phyloP scores from a whole-genome alignment of 2,888 invertebrate species.

The Polydrusus cervinus region DNA sequence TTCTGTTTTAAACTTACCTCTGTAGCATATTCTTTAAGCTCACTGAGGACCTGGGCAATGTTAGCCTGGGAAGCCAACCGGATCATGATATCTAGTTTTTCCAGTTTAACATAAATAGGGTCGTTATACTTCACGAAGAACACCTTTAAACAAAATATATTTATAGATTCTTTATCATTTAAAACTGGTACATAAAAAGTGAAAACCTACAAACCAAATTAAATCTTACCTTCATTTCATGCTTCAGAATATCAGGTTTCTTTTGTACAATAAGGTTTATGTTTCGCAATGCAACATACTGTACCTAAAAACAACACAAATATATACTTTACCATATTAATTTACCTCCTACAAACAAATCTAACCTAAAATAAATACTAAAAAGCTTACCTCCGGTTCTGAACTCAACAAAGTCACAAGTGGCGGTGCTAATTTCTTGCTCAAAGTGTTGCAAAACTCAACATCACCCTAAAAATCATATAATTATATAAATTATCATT shows the following conservation, averaged over 20 bases:
- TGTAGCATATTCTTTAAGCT: conserved; percentile 98
- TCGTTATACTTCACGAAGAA: conserved; percentile 96
- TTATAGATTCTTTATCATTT: too few species aligned
- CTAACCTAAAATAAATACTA: neutral
- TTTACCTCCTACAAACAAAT: too few species aligned
- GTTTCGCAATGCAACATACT: conserved; percentile 98
- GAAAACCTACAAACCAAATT: too few species aligned
- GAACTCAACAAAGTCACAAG: conserved; percentile 97
- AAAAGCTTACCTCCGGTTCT: conserved; percentile 87
- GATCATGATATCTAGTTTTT: conserved; percentile 99
- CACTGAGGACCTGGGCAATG: conserved; percentile 97
- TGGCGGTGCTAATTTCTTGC: conserved; percentile 99
- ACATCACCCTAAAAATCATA: conserved; percentile 77
- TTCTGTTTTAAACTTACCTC: conserved; percentile 84
- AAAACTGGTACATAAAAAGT: too few species aligned
- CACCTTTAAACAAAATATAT: too few species aligned
- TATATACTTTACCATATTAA: neutral
- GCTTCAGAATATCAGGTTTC: conserved; percentile 97
- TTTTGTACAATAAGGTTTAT: conserved; percentile 99
- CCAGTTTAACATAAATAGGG: conserved; percentile 99
- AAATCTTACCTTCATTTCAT: conserved; percentile 94
- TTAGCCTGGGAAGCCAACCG: conserved; percentile 97
- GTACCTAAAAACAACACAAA: conserved; percentile 72
- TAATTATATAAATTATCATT: neutral
- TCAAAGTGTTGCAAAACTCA: conserved; percentile 94